Base-by-base conservation (phyloP, 2,797 vertebrate genomes). In the Serranus cabrilla region DNA sequence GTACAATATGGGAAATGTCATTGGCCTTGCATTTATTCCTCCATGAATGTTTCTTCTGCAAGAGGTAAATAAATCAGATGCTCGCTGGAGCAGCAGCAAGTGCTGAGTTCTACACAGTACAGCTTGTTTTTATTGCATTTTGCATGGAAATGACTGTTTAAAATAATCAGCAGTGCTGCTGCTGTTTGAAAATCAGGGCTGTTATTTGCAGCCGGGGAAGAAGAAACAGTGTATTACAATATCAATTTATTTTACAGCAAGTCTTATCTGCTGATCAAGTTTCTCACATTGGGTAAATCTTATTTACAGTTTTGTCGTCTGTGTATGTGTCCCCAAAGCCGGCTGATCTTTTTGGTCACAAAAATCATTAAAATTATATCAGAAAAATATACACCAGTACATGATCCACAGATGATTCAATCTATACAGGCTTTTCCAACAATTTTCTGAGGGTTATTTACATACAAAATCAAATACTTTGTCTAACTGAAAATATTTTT, bases 121-220 rank as follows among this genome's bases (percentile, higher is more conserved):
- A 84, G 55, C 74, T 80, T 76, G 55, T 83, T 80, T 34, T 80
- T 78, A 57, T 83, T 86, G 74, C 40, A 16, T 82, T 87, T 87
- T 87, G 70, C 82, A 89, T 76, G 57, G 65, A 78, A 91, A 89
- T 80, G 40, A 54, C 72, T 76, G 74, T 79, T 90, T 79, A 67
- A 67, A 88, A 86, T 66, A 87, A 83, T 87, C 68, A 82, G 23
- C 50, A 56, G 40, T 17, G 49, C 68, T 37, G 49, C 72, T 66
- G 45, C 61, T 63, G 51, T 81, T 77, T 70, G 59, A 57, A 83
- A 82, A 74, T 76, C n/a, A 65, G 75, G 47, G 25, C 43, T 4
- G 23, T 49, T 64, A 74, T 82, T 78, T 74, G 31, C 21, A 18
- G 34, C 25, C 8, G 0, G 1, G 56, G 54, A 57, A 52, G 23